These are phyloP conservation scores for Smutsia temminckii DNA, from an alignment of 2,797 vertebrate genomes.

Conservation along the genomic window DNA sequence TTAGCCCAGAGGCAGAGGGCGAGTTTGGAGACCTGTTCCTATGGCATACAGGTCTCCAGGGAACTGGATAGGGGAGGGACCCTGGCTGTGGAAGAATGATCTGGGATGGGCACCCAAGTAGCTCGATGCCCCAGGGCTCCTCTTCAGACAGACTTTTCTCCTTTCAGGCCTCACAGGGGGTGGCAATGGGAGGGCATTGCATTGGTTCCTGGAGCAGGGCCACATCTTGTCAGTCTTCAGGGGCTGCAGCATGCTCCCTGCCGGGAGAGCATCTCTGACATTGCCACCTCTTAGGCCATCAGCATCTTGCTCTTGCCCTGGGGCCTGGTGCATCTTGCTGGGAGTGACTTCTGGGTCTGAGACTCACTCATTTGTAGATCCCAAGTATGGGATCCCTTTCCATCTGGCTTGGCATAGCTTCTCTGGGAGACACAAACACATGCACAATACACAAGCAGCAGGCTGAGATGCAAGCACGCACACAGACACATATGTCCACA, in stretches of 20 bases:
- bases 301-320: conserved; percentile 55
- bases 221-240: neutral
- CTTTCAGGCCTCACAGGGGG: neutral
- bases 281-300: conserved; percentile 8
- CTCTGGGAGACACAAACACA: conserved; percentile 70
- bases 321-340: conserved; percentile 37
- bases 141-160: conserved; percentile 33
- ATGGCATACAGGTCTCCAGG: neutral
- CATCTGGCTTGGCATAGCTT: conserved; percentile 68
- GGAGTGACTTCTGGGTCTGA: conserved; percentile 64
- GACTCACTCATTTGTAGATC: conserved; percentile 51
- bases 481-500: neutral
- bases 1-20: neutral
- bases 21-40: neutral
- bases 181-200: neutral
- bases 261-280: neutral
- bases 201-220: conserved; percentile 6
- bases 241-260: neutral
- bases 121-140: neutral
- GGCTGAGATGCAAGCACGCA: conserved; percentile 50
- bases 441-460: conserved; percentile 55
- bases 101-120: neutral
- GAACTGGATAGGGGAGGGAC: neutral
- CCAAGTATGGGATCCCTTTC: conserved; percentile 59
- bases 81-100: neutral